These are phyloP conservation scores for Trachelus iudaicus DNA, from an alignment of 2,888 invertebrate genomes.

Conservation along the genomic window DNA sequence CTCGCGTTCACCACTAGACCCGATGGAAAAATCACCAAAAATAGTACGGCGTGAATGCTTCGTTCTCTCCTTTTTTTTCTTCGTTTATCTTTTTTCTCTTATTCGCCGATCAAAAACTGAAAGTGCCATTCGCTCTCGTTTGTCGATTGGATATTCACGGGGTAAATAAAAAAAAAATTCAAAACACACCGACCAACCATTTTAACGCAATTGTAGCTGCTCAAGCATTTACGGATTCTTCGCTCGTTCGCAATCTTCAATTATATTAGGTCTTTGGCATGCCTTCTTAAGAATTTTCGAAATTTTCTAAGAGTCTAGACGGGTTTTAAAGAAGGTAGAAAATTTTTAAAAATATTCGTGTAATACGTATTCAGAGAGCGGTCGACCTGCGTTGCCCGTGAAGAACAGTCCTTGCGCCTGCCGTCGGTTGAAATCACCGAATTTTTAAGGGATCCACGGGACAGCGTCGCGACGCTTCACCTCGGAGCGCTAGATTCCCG, in stretches of 20 bases:
- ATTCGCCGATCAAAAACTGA: constrained; percentile 37
- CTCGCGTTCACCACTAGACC: too few relatives aligned
- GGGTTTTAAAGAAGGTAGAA: not conserved
- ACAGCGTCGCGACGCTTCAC: constrained; percentile 19
- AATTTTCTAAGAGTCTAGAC: not conserved
- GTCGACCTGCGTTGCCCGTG: constrained; percentile 1
- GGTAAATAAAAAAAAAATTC: constrained; percentile 13
- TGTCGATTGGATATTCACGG: constrained; percentile 14
- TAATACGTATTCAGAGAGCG: constrained; percentile 19
- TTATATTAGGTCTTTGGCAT: too few relatives aligned
- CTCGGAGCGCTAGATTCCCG: constrained; percentile 24
- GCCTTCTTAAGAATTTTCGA: too few relatives aligned
- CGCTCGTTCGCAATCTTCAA: too few relatives aligned
- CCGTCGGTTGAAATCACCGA: constrained; percentile 57
- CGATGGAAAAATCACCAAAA: constrained; percentile 16
- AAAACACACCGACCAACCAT: constrained; percentile 12
- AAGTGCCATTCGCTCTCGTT: constrained; percentile 27
- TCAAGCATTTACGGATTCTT: too few relatives aligned
- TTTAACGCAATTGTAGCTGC: too few relatives aligned
- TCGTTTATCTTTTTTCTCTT: constrained; percentile 32
- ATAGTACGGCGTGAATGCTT: constrained; percentile 26
- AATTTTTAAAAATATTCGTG: not conserved
- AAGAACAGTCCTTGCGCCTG: constrained; percentile 32
- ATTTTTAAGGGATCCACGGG: constrained; percentile 37
- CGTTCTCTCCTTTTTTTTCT: constrained; percentile 7